Evolutionary conservation across 2,797 vertebrate species (phyloP).

Genomic region (Lacerta viridis): DNA sequence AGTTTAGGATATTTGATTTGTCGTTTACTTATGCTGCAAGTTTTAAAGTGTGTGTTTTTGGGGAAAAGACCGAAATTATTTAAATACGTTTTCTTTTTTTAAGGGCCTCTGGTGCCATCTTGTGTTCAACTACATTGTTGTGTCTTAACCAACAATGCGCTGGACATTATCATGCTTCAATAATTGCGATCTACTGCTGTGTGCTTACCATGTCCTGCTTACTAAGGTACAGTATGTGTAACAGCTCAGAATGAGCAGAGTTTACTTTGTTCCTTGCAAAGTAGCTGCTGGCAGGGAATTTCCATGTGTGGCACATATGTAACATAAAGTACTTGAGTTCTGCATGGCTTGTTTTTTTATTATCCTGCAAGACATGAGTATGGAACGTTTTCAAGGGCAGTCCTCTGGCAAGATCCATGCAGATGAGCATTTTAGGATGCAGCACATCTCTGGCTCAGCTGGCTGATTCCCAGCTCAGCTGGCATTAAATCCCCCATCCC

Average conservation of each 20-base stretch:
- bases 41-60: neutral
- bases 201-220: neutral
- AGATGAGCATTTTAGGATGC: no score
- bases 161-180: neutral
- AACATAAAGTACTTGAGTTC: neutral
- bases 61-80: neutral
- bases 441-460: no score
- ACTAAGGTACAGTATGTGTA: neutral
- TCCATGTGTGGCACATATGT: neutral
- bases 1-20: constrained; percentile 51
- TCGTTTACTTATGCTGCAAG: constrained; percentile 31
- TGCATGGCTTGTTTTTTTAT: neutral
- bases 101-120: constrained; percentile 78
- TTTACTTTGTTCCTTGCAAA: neutral
- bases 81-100: constrained; percentile 23
- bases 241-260: neutral
- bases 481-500: no score
- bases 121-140: constrained; percentile 45
- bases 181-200: neutral
- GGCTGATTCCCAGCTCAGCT: no score
- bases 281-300: neutral
- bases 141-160: neutral
- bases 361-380: neutral
- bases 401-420: no score
- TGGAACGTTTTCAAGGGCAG: neutral